These are phyloP conservation scores for Cerceris ruficornis DNA, from an alignment of 2,888 invertebrate genomes.

Conservation along the genomic window DNA sequence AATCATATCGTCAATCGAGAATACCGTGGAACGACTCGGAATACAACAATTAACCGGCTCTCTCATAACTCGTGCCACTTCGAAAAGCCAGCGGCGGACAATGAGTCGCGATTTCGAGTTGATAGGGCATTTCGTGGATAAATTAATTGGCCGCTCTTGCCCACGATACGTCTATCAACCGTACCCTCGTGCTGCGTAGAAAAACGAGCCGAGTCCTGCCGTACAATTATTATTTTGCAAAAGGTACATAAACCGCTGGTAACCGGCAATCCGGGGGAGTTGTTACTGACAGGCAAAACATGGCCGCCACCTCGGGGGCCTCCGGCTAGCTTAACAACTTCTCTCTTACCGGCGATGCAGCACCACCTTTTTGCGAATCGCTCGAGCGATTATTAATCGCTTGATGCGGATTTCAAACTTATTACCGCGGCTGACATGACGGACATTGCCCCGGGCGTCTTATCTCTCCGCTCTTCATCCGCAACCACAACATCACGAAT, in stretches of 20 bases:
- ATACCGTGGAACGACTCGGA: slow-evolving; percentile 3
- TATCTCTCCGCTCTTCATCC: slow-evolving; percentile 45
- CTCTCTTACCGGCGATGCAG: slow-evolving; percentile 66
- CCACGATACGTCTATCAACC: slow-evolving; percentile 2
- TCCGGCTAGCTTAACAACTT: slow-evolving; percentile 72
- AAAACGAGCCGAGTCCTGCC: slow-evolving; percentile 6
- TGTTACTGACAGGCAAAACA: slow-evolving; percentile 78
- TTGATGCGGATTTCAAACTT: slow-evolving; percentile 80
- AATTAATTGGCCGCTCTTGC: slow-evolving; percentile 62
- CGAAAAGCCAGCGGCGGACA: slow-evolving; percentile 40
- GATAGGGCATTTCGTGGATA: slow-evolving; percentile 56
- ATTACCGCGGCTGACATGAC: slow-evolving; percentile 77
- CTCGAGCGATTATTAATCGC: slow-evolving; percentile 79
- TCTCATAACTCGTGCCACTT: slow-evolving; percentile 50
- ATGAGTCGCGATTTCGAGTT: slow-evolving; percentile 24
- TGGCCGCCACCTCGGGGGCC: slow-evolving; percentile 73
- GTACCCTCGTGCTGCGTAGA: background rate
- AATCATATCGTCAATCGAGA: slow-evolving; percentile 19
- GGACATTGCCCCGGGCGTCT: slow-evolving; percentile 67
- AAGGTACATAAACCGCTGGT: slow-evolving; percentile 53
- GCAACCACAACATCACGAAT: slow-evolving; percentile 17
- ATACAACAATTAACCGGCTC: slow-evolving; percentile 48
- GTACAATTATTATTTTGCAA: slow-evolving; percentile 64
- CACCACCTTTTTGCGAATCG: slow-evolving; percentile 78
- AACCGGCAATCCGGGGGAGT: slow-evolving; percentile 66